Evolutionary conservation across 2,113 vertebrate species (phyloP).

Genomic region (Bufo bufo): DNA sequence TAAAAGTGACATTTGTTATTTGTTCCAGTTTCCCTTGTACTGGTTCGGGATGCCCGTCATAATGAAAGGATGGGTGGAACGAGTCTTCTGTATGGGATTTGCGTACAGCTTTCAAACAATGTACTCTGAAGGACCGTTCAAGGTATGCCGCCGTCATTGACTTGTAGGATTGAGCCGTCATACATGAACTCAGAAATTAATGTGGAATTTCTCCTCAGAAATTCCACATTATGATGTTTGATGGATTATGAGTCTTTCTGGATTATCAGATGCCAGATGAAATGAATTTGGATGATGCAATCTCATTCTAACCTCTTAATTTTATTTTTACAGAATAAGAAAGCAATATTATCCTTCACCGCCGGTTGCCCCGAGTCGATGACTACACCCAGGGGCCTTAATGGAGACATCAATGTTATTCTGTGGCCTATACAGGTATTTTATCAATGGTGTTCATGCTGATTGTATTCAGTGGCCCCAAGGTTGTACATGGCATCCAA

Average conservation of each 20-base stretch:
- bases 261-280: not conserved
- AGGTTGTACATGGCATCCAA: not conserved
- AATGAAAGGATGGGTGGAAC: constrained; percentile 82
- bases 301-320: not conserved
- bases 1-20: not conserved
- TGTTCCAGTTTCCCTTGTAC: constrained; percentile 78
- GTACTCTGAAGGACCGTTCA: constrained; percentile 76
- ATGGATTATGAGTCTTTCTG: not conserved
- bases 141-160: constrained; percentile 63
- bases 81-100: constrained; percentile 72
- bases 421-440: constrained; percentile 84
- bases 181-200: not conserved
- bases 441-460: not conserved
- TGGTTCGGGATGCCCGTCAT: constrained; percentile 81
- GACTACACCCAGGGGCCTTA: constrained; percentile 74
- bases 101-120: constrained; percentile 68
- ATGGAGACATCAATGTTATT: constrained; percentile 80
- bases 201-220: too few species aligned
- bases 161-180: not conserved
- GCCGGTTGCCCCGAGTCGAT: constrained; percentile 74
- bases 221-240: not conserved
- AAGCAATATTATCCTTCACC: constrained; percentile 79
- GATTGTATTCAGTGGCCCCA: not conserved
- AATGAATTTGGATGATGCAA: not conserved
- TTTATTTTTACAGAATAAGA: constrained; percentile 75